Evolutionary conservation across 1,140 invertebrate genomes (phyloP).

Genomic region (Leptopilina boulardi): DNA sequence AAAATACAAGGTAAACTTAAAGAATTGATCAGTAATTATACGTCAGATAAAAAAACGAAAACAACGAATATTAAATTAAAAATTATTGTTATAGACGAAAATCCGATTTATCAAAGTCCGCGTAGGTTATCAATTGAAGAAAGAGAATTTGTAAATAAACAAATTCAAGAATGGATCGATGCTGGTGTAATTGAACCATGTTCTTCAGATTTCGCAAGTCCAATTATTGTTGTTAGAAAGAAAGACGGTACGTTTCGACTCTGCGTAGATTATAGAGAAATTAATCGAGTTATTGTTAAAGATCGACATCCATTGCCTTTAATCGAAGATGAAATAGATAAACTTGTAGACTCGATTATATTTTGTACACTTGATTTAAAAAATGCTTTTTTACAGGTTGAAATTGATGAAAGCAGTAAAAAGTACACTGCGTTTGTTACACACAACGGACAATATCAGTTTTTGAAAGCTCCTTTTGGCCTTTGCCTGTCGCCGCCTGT

Average conservation of each 20-base stretch:
- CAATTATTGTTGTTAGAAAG: background rate
- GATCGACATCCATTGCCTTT: background rate
- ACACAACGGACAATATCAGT: constrained; percentile 12
- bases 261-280: background rate
- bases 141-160: constrained; percentile 41
- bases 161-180: constrained; percentile 6
- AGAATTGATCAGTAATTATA: background rate
- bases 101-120: constrained; percentile 9
- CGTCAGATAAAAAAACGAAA: background rate
- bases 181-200: background rate
- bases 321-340: background rate
- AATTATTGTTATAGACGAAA: background rate
- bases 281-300: background rate
- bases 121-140: constrained; percentile 37
- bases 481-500: background rate
- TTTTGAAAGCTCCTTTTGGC: constrained; percentile 37
- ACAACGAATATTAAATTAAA: background rate
- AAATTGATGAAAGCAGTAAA: background rate
- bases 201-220: background rate
- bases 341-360: background rate
- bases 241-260: background rate
- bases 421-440: background rate
- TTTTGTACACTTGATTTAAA: background rate
- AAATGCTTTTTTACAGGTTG: background rate
- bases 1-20: background rate